phyloP scores from a whole-genome alignment of 2,797 vertebrate species.

The Chelon auratus region DNA sequence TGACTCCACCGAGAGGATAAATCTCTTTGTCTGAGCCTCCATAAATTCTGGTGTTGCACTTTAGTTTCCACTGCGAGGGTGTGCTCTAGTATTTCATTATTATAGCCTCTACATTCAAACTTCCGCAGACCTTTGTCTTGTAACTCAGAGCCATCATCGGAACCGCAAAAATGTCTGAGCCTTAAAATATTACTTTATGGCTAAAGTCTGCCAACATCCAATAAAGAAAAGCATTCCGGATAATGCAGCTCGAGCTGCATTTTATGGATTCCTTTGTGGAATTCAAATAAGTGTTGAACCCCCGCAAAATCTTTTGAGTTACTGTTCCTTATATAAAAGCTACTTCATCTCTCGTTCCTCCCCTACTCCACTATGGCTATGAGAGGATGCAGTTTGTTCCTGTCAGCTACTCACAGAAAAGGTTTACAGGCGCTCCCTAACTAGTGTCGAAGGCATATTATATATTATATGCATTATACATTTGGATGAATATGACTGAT shows the following conservation, averaged over 20 bases:
- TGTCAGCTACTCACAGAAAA: not conserved
- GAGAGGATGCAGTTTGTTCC: not conserved
- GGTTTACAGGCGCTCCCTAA: not conserved
- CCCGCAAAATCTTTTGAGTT: conserved; percentile 14
- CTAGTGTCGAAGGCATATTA: not conserved
- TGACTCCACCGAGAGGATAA: conserved; percentile 39
- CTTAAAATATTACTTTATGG: conserved; percentile 51
- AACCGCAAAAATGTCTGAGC: conserved; percentile 55
- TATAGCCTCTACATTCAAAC: conserved; percentile 48
- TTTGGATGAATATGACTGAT: not conserved
- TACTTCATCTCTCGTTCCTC: conserved; percentile 11
- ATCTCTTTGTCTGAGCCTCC: conserved; percentile 38
- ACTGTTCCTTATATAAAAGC: conserved; percentile 16
- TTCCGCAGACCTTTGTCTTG: conserved; percentile 34
- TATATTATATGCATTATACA: not conserved
- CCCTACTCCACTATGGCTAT: not conserved
- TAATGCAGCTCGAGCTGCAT: conserved; percentile 32
- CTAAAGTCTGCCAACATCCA: conserved; percentile 54
- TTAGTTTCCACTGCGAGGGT: conserved; percentile 47
- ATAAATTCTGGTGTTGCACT: conserved; percentile 52
- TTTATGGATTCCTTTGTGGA: conserved; percentile 44
- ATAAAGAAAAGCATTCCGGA: conserved; percentile 47
- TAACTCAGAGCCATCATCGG: conserved; percentile 47
- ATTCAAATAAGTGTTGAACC: conserved; percentile 37
- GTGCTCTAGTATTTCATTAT: conserved; percentile 52